These are phyloP conservation scores for Linhomoeus sp. DNA, from an alignment of 2,888 invertebrate species.

Conservation along the genomic window DNA sequence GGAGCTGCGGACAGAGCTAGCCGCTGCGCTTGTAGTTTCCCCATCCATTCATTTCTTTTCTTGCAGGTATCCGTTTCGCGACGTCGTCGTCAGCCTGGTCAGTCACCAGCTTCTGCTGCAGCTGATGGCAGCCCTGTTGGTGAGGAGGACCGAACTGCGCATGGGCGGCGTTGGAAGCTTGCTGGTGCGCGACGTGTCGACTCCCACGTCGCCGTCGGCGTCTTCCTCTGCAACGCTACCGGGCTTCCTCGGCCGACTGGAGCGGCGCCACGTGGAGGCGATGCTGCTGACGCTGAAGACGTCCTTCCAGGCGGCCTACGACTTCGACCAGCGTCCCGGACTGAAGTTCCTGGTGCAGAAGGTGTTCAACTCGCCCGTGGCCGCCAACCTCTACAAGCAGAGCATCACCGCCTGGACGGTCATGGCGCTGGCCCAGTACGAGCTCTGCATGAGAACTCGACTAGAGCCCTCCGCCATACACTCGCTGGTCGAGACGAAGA, in stretches of 20 bases:
- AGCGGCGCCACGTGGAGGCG: too few species aligned
- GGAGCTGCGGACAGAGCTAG: neutral
- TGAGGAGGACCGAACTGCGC: slow-evolving; percentile 49
- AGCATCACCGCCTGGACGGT: slow-evolving; percentile 78
- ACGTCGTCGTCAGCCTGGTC: slow-evolving; percentile 63
- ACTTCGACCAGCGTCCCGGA: slow-evolving; percentile 73
- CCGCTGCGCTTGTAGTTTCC: too few species aligned
- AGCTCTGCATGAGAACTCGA: too few species aligned
- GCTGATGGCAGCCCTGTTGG: slow-evolving; percentile 62
- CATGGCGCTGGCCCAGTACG: slow-evolving; percentile 26
- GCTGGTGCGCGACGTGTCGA: too few species aligned
- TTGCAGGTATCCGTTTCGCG: slow-evolving; percentile 58
- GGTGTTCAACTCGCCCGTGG: neutral
- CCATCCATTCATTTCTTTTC: neutral
- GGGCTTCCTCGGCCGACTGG: too few species aligned
- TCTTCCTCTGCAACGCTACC: too few species aligned
- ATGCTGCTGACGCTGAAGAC: slow-evolving; percentile 40
- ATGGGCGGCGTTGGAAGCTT: slow-evolving; percentile 39
- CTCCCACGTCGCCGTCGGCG: too few species aligned
- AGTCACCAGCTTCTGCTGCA: slow-evolving; percentile 81
- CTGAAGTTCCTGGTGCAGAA: slow-evolving; percentile 82
- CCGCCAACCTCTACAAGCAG: slow-evolving; percentile 74
- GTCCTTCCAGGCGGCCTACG: slow-evolving; percentile 58
- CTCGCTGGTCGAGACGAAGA: too few species aligned
- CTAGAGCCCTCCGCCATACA: too few species aligned